Evolutionary conservation across 37 sponge, comb jelly and placozoan genomes (phyloP), one percentile per base, ranked within the genome.

Genomic region (Cliona cf. orientalis): DNA sequence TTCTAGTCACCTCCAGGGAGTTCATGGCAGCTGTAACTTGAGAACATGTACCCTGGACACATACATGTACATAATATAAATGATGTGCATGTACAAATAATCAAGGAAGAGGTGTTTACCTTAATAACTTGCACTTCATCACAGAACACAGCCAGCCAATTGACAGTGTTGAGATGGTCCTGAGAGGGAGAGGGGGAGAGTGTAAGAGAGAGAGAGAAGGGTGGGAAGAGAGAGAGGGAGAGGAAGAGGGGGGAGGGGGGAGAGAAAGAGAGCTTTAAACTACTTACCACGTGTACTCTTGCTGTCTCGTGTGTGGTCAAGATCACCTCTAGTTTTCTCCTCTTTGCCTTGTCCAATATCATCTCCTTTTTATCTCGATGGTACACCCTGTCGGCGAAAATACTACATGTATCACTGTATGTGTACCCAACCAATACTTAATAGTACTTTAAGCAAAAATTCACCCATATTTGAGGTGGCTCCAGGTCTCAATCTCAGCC

Each of bases 401-500:
- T 6, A 35, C 5, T n/a, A n/a, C n/a, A n/a, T n/a, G n/a, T n/a
- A n/a, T 6, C 17, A 17, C 17, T 11, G 11, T 11, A 49, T 49
- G 17, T 17, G 17, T 17, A 19, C 55, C 11, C 55, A 49, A 17
- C 55, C 11, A 11, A 49, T 19, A 49, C 55, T 19, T 49, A 49
- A 34, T 34, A 5, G 37, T 4, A n/a, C n/a, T n/a, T n/a, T n/a
- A 11, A 17, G 11, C 32, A 42, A 5, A 29, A 4, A 62, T 73
- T 63, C 19, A 86, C 87, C 76, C 74, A 32, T 42, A 59, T 22
- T 67, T 75, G 37, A 89, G 45, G 68, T 89, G 84, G 33, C 84
- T 78, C 90, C 90, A 89, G 31, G 84, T 84, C 41, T 89, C 74
- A 29, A 89, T 57, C 58, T 89, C 84, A 46, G 41, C 32, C 11